Evolutionary conservation across 1,140 invertebrate genomes (phyloP), one percentile per base, ranked within the genome.

Genomic region (Babylonia areolata): DNA sequence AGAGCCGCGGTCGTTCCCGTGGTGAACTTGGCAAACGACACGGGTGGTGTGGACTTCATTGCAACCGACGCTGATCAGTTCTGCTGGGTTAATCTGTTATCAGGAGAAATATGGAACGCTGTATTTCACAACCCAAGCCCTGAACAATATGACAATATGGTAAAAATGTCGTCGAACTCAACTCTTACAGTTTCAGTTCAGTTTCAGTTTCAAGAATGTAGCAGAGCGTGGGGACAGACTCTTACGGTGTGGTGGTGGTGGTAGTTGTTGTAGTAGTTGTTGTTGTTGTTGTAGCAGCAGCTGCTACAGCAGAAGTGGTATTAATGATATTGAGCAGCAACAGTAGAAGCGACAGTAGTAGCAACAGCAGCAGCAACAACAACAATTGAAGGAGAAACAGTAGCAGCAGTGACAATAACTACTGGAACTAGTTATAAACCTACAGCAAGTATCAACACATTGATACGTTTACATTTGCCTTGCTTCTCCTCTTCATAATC

Each of bases 391-490:
- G 5, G 17, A 64, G 94, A 78, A 96, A 94, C 15, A 96, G 96
- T 31, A 99, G 94, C 0, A 97, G 96, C 54, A 96, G 94, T 0
- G 95, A 94, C 90, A 98, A 97, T 86, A 97, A 51, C n/a, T n/a
- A n/a, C n/a, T n/a, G n/a, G n/a, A n/a, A n/a, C n/a, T n/a, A n/a
- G n/a, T n/a, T n/a, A n/a, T n/a, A n/a, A n/a, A n/a, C n/a, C n/a
- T n/a, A n/a, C n/a, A n/a, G n/a, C n/a, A n/a, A n/a, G n/a, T n/a
- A n/a, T n/a, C n/a, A n/a, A n/a, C n/a, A n/a, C n/a, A n/a, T n/a
- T n/a, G n/a, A n/a, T n/a, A n/a, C n/a, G n/a, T n/a, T n/a, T n/a
- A n/a, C n/a, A n/a, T n/a, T n/a, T n/a, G n/a, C n/a, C n/a, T n/a
- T n/a, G n/a, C n/a, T n/a, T n/a, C n/a, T n/a, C n/a, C n/a, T n/a